Percentiles rank a stretch among this genome's conserved stretches.
phyloP scores from a whole-genome alignment of 2,888 invertebrate species.

The Schizaphis graminum region DNA sequence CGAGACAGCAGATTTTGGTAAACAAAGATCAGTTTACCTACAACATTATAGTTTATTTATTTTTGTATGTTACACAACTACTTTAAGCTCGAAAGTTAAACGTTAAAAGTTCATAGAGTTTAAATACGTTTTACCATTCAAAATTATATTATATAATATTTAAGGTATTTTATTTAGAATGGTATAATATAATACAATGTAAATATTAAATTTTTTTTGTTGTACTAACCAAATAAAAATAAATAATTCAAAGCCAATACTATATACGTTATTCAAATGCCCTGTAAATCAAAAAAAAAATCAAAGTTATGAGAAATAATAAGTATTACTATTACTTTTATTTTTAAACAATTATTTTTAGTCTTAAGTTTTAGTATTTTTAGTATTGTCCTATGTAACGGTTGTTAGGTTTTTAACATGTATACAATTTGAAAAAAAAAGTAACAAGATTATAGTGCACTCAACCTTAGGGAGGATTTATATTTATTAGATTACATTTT shows the following conservation, averaged over 20 bases:
- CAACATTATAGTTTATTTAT: neutral
- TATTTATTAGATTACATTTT: slow-evolving; percentile 2
- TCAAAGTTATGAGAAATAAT: neutral
- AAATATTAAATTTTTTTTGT: neutral
- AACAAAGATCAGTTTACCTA: neutral
- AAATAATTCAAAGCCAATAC: neutral
- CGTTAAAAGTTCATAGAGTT: neutral
- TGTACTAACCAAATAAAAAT: neutral
- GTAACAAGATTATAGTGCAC: neutral
- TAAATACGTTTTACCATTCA: neutral
- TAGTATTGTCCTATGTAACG: neutral
- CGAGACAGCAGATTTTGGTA: neutral
- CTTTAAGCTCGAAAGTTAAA: neutral
- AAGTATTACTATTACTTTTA: neutral
- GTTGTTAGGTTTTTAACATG: neutral
- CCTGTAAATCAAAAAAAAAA: neutral
- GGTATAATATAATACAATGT: neutral
- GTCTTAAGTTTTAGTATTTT: neutral
- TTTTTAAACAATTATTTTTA: neutral
- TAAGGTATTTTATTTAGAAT: neutral
- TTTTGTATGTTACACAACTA: neutral
- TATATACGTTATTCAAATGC: neutral
- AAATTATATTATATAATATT: neutral
- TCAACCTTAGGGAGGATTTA: neutral
- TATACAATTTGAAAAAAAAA: neutral